phyloP scores from a whole-genome alignment of 2,113 vertebrate species.

The Ramphastos sulfuratus region DNA sequence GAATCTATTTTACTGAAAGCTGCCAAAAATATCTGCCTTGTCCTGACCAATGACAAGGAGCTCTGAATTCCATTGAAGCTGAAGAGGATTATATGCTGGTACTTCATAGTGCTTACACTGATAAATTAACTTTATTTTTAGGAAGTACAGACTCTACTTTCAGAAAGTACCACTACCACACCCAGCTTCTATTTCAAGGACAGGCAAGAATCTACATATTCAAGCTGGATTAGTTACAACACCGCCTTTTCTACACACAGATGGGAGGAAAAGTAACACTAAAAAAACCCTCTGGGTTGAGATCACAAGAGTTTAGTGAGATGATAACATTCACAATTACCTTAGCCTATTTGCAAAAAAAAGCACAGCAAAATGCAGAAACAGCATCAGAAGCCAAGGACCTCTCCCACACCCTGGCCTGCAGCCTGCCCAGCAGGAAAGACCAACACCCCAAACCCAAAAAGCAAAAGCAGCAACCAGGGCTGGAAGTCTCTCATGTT shows the following conservation, averaged over 20 bases:
- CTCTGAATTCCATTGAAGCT: not conserved
- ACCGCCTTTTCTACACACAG: not conserved
- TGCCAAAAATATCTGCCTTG: not conserved
- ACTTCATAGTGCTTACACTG: not conserved
- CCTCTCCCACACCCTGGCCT: too few species aligned
- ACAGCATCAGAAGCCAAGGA: too few species aligned
- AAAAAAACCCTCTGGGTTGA: too few species aligned
- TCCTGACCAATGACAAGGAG: not conserved
- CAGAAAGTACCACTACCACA: not conserved
- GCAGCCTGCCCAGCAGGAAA: too few species aligned
- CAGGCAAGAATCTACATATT: not conserved
- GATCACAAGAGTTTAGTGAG: too few species aligned
- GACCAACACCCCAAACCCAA: too few species aligned
- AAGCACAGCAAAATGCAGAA: too few species aligned
- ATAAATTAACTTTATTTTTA: conserved; percentile 30
- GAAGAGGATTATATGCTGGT: not conserved
- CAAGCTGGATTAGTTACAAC: not conserved
- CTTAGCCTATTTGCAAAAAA: too few species aligned
- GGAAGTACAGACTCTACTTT: conserved; percentile 20
- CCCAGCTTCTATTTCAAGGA: not conserved
- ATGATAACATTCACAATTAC: too few species aligned
- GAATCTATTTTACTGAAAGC: not conserved
- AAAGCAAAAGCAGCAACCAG: too few species aligned
- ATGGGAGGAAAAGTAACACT: too few species aligned
- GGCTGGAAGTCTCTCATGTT: too few species aligned